phyloP scores from a whole-genome alignment of 2,888 invertebrate genomes.

The Netelia fuscicornis region DNA sequence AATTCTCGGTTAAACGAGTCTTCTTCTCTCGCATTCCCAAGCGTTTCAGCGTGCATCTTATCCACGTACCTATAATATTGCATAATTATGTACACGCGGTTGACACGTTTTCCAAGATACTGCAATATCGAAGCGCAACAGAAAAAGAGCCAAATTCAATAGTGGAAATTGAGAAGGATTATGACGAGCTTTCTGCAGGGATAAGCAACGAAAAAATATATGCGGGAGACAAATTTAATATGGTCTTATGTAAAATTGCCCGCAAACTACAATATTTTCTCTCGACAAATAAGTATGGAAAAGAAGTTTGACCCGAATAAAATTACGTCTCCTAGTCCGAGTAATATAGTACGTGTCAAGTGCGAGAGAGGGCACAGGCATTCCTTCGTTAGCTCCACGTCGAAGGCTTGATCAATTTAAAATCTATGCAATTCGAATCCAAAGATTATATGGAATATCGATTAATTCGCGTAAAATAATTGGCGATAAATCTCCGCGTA shows the following conservation, averaged over 20 bases:
- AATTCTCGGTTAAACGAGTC: constrained; percentile 57
- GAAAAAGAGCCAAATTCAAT: background rate
- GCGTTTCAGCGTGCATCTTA: constrained; percentile 16
- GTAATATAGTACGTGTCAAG: background rate
- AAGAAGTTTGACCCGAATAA: background rate
- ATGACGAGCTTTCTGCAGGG: no score
- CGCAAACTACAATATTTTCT: background rate
- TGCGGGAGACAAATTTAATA: no score
- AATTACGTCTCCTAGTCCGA: background rate
- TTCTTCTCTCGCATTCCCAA: constrained; percentile 63
- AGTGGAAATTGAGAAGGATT: background rate
- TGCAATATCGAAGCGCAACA: background rate
- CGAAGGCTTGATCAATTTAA: background rate
- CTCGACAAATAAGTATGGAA: background rate
- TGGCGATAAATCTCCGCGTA: no score
- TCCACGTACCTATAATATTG: constrained; percentile 15
- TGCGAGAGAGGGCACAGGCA: constrained; percentile 19
- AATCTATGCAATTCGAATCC: background rate
- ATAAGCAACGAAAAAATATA: background rate
- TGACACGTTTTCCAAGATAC: constrained; percentile 27
- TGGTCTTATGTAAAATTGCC: no score
- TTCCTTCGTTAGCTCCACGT: constrained; percentile 24
- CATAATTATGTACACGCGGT: constrained; percentile 26
- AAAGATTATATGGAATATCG: constrained; percentile 5
- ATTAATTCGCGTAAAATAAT: background rate